These are phyloP conservation scores for Drosophila dunni DNA, from an alignment of 1,140 invertebrate genomes.

Conservation along the genomic window DNA sequence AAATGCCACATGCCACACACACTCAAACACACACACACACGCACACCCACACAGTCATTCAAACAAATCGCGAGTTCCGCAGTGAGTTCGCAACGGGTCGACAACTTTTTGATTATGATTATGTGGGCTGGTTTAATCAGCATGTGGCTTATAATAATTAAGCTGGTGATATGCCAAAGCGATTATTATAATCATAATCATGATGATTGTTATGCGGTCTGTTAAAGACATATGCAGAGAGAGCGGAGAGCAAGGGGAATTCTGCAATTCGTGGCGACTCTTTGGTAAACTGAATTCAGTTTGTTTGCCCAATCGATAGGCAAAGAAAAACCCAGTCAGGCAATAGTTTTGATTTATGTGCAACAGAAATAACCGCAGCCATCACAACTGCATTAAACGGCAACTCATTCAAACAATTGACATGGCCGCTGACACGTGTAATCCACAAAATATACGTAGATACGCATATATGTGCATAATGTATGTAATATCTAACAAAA, in stretches of 20 bases:
- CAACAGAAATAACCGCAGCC: slow-evolving; percentile 14
- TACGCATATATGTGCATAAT: slow-evolving; percentile 7
- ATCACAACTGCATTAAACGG: slow-evolving; percentile 33
- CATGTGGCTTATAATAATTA: slow-evolving; percentile 51
- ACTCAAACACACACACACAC: slow-evolving; percentile 8
- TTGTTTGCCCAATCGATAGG: slow-evolving; percentile 7
- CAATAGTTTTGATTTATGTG: slow-evolving; percentile 26
- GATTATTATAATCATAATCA: slow-evolving; percentile 39
- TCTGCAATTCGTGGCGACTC: slow-evolving; percentile 5
- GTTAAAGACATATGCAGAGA: background rate
- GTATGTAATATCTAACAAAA: slow-evolving; percentile 4
- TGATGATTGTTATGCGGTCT: slow-evolving; percentile 27
- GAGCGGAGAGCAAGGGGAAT: background rate
- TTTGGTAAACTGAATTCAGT: slow-evolving; percentile 25
- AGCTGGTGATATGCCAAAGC: slow-evolving; percentile 34
- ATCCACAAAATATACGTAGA: slow-evolving; percentile 40
- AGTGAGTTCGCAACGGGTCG: slow-evolving; percentile 27
- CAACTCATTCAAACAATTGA: slow-evolving; percentile 72
- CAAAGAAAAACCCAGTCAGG: background rate
- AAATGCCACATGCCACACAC: slow-evolving; percentile 17
- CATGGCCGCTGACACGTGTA: slow-evolving; percentile 78
- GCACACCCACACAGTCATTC: background rate
- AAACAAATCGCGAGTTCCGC: slow-evolving; percentile 10
- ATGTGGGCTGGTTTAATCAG: slow-evolving; percentile 45
- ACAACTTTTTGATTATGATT: slow-evolving; percentile 58